Evolutionary conservation across 1,140 invertebrate species (phyloP), one percentile per base, ranked within the genome.

Genomic region (Colletes gigas): DNA sequence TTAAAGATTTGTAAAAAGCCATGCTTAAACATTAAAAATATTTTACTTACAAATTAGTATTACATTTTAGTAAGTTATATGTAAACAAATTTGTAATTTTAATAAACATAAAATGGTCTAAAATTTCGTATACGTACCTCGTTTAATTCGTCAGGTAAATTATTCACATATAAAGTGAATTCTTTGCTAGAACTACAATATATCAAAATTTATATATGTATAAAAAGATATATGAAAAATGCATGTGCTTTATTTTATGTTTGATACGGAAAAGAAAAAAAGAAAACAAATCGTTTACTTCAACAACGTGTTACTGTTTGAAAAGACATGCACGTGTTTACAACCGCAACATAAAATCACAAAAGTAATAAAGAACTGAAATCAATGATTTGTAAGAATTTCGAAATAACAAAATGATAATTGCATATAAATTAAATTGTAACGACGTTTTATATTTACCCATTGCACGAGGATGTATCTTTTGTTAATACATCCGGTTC

Each of bases 1-100:
- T 63, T 54, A 75, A 93, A 93, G 17, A 93, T 75, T 77, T 88
- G 67, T 21, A 39, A 44, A 5, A 93, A 78, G 0, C 90, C 91
- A 77, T 83, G 75, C 92, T 92, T 82, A 59, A 81, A 79, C 0
- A 54, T 63, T 47, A 69, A 41, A 39, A 75, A 8, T 17, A 47
- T 63, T 47, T 17, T 39, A 52, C 10, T 76, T 71, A 83, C 59
- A 17, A 57, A 47, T 17, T 44, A 62, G 19, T 39, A 63, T 39
- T 57, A 21, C 44, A 75, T 39, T 41, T 69, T 62, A 79, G 78
- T 41, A 67, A 57, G 15, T 50, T 30, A 69, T 39, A 44, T 15
- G 30, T 54, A 41, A 5, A 19, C 8, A 19, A 17, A 17, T 52
- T 10, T n/a, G n/a, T n/a, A n/a, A n/a, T n/a, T n/a, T n/a, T 63